Evolutionary conservation across 2,888 invertebrate genomes (phyloP), one percentile per base, ranked within the genome.

Genomic region (Idaea straminata): DNA sequence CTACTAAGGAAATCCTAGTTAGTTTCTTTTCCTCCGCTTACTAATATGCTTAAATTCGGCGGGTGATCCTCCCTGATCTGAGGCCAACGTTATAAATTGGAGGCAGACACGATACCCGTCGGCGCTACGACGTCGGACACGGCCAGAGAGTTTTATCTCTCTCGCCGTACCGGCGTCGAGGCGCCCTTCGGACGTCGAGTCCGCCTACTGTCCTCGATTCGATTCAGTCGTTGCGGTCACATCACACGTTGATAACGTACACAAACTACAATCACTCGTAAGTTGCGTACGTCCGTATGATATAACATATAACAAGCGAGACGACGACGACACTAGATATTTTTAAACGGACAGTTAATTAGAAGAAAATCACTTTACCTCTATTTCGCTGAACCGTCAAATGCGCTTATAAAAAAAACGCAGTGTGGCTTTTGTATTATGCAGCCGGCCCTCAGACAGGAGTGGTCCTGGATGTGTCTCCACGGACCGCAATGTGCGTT

Each of bases 401-500:
- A 59, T 62, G 62, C 65, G 65, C 65, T 61, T 62, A 3, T 25
- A 2, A 25, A 25, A 25, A 25, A 25, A 25, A 25, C 25, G 25
- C 25, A 25, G 25, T 25, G 25, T 25, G 25, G 25, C 25, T 25
- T 25, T 25, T 25, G 25, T 25, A 25, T 25, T 25, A 25, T 25
- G 25, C 25, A 25, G 25, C 25, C 25, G 25, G 25, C 25, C 25
- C 25, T 25, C 25, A 25, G 25, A 25, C 25, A 25, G 25, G 25
- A 25, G 25, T 25, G 25, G 25, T 25, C 25, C 25, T 25, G 25
- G 25, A 25, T 25, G 25, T 25, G 25, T 25, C 25, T 25, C 25
- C 25, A 25, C 25, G 25, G 25, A 25, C 25, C 25, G 25, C 25
- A 25, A 25, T 25, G 25, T 94, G 94, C 94, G 93, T 94, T 94